Evolutionary conservation across 2,113 vertebrate species (phyloP).

Genomic region (Cyprinodon tularosa): DNA sequence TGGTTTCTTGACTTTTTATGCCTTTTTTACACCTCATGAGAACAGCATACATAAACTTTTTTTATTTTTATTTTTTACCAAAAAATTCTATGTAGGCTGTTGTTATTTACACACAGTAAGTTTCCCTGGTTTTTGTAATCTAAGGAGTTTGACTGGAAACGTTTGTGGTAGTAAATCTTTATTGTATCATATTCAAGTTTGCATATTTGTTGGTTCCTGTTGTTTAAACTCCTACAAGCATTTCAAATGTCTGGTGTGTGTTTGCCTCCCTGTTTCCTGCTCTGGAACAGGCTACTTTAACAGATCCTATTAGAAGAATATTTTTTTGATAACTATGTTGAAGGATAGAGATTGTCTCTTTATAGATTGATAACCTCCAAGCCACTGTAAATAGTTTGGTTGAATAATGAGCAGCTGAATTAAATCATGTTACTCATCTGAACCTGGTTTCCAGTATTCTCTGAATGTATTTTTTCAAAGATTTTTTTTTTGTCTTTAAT

Average conservation of each 20-base stretch:
- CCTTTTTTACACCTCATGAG: too few species aligned
- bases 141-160: background rate
- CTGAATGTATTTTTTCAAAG: constrained; percentile 55
- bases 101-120: background rate
- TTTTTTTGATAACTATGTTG: background rate
- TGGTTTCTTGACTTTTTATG: background rate
- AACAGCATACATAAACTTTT: too few species aligned
- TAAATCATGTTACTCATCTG: constrained; percentile 51
- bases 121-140: background rate
- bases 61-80: too few species aligned
- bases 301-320: constrained; percentile 17
- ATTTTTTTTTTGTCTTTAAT: constrained; percentile 34
- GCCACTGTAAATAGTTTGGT: constrained; percentile 29
- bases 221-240: constrained; percentile 1
- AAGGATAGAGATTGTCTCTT: background rate
- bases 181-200: background rate
- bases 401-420: constrained; percentile 53
- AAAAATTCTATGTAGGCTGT: background rate
- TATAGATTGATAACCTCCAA: constrained; percentile 22
- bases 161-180: background rate
- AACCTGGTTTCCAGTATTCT: constrained; percentile 43
- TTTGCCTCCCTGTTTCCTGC: constrained; percentile 23
- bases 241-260: constrained; percentile 45
- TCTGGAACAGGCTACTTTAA: constrained; percentile 33
- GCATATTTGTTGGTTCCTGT: constrained; percentile 1